Percentiles rank a stretch among this genome's conserved stretches.
phyloP scores from a whole-genome alignment of 2,888 invertebrate species.

The Chaitophorus viminalis region DNA sequence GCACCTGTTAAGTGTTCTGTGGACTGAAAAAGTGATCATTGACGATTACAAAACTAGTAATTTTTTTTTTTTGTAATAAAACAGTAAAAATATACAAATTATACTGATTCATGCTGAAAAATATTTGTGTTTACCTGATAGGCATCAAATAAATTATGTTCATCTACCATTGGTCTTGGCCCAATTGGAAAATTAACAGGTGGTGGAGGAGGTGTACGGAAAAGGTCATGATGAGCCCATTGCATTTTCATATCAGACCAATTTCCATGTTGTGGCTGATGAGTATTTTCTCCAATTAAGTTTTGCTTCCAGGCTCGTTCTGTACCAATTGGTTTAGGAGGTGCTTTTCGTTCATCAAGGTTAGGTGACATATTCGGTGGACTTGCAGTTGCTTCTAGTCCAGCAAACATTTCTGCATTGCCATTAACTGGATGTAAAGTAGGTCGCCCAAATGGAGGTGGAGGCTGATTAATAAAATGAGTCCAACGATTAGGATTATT shows the following conservation, averaged over 20 bases:
- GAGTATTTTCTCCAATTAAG: slow-evolving; percentile 51
- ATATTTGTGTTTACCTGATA: slow-evolving; percentile 41
- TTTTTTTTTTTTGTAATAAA: not conserved
- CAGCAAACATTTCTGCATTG: slow-evolving; percentile 69
- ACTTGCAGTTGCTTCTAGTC: slow-evolving; percentile 66
- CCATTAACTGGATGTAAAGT: slow-evolving; percentile 57
- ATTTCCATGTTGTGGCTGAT: slow-evolving; percentile 49
- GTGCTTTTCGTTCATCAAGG: slow-evolving; percentile 72
- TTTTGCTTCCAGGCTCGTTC: slow-evolving; percentile 75
- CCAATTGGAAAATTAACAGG: slow-evolving; percentile 58
- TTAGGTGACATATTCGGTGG: slow-evolving; percentile 62
- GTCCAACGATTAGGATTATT: slow-evolving; percentile 58
- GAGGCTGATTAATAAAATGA: slow-evolving; percentile 58
- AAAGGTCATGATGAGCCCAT: slow-evolving; percentile 61
- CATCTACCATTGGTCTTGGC: slow-evolving; percentile 49
- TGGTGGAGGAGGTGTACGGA: slow-evolving; percentile 58
- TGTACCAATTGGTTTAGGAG: slow-evolving; percentile 81
- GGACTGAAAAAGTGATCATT: slow-evolving; percentile 22
- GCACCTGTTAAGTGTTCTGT: slow-evolving; percentile 44
- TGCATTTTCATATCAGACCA: slow-evolving; percentile 59
- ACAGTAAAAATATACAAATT: no score
- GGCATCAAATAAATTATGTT: slow-evolving; percentile 59
- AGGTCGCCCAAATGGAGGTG: slow-evolving; percentile 57
- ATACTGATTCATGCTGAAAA: not conserved
- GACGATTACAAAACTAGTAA: not conserved